These are phyloP conservation scores for Brachyptera risi DNA, from an alignment of 2,888 invertebrate genomes.

Conservation along the genomic window DNA sequence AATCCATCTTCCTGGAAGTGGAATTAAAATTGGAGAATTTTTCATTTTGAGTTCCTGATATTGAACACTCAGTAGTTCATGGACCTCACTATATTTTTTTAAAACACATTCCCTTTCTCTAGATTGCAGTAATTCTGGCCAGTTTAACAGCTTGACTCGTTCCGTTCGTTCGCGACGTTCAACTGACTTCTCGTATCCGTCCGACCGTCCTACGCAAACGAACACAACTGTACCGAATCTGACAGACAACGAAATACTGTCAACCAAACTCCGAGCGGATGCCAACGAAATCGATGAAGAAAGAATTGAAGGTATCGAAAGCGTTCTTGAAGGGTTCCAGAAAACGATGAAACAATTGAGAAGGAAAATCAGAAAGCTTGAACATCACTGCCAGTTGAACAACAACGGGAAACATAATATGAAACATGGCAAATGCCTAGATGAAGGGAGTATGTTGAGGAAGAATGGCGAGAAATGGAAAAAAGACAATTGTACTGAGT, in stretches of 20 bases:
- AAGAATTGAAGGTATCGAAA: slow-evolving; percentile 52
- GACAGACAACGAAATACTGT: slow-evolving; percentile 2
- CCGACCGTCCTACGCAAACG: slow-evolving; percentile 34
- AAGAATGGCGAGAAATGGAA: slow-evolving; percentile 50
- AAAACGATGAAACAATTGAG: slow-evolving; percentile 51
- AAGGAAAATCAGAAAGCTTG: slow-evolving; percentile 47
- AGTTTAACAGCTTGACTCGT: slow-evolving; percentile 42
- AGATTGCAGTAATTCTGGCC: slow-evolving; percentile 44
- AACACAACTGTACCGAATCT: too few species aligned
- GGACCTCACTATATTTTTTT: too few species aligned
- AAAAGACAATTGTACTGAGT: slow-evolving; percentile 49
- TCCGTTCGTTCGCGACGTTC: slow-evolving; percentile 41
- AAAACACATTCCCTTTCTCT: too few species aligned
- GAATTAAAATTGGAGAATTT: neutral
- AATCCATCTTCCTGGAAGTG: neutral
- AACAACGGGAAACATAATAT: slow-evolving; percentile 32
- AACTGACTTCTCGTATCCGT: slow-evolving; percentile 35
- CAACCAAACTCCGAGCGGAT: slow-evolving; percentile 28
- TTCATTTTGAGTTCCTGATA: neutral
- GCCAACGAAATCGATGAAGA: slow-evolving; percentile 46
- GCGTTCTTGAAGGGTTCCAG: slow-evolving; percentile 50
- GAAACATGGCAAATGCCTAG: slow-evolving; percentile 43
- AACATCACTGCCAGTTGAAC: slow-evolving; percentile 40
- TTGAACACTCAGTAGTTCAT: too few species aligned
- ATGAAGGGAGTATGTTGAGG: slow-evolving; percentile 44